Evolutionary conservation across 2,888 invertebrate species (phyloP).

Genomic region (Fragum fragum): DNA sequence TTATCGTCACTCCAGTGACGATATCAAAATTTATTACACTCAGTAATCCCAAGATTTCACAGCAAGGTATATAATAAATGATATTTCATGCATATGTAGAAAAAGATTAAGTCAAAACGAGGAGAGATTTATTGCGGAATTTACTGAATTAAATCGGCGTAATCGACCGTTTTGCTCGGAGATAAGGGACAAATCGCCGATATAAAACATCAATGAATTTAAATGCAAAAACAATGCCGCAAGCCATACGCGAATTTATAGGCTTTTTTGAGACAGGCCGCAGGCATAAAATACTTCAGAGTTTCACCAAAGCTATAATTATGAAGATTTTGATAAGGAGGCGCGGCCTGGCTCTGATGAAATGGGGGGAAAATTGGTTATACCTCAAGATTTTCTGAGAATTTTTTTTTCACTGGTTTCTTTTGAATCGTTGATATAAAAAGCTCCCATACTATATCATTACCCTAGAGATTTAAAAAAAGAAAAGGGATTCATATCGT

Average conservation of each 20-base stretch:
- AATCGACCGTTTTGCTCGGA: background rate
- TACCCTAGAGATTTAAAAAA: too few species aligned
- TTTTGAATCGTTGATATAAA: too few species aligned
- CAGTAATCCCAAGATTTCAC: too few species aligned
- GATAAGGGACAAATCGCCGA: background rate
- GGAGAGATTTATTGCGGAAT: background rate
- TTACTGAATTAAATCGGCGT: background rate
- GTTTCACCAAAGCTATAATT: constrained; percentile 28
- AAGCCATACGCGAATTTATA: constrained; percentile 27
- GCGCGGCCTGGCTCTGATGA: background rate
- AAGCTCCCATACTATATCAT: too few species aligned
- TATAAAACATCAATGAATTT: constrained; percentile 29
- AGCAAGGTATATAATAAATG: too few species aligned
- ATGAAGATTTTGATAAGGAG: constrained; percentile 20
- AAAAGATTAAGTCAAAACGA: background rate
- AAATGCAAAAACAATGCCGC: constrained; percentile 31
- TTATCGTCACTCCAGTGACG: too few species aligned
- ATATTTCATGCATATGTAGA: too few species aligned
- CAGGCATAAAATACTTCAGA: constrained; percentile 29
- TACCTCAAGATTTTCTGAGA: background rate
- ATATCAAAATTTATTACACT: too few species aligned
- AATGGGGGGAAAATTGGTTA: background rate
- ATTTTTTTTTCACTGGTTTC: too few species aligned
- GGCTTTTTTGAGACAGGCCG: constrained; percentile 27
- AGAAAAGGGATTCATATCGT: too few species aligned